Conservation (phyloP, 2,797 vertebrate species). For the Gila robusta region DNA sequence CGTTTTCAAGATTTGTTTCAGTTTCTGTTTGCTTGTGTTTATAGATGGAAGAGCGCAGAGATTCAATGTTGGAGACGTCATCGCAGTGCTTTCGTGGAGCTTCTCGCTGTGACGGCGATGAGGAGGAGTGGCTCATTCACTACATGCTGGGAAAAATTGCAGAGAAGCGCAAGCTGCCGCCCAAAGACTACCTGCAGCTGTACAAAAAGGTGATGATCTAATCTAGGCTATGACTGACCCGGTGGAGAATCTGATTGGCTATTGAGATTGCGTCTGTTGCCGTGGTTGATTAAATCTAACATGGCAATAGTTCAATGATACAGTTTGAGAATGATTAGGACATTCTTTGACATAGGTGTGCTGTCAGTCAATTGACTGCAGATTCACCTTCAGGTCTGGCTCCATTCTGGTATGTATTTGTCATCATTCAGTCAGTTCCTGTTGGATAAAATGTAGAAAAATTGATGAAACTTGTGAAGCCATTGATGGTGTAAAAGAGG, state of each 20-base stretch:
- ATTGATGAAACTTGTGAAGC: not conserved
- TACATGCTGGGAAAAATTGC: conserved; percentile 99
- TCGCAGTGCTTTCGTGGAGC: conserved; percentile 92
- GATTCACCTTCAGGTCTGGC: conserved; percentile 1
- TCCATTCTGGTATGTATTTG: not conserved
- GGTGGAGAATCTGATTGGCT: conserved; percentile 2
- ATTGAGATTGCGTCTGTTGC: not conserved
- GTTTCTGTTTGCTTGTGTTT: conserved; percentile 55
- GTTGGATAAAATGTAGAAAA: not conserved
- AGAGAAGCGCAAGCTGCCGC: conserved; percentile 90
- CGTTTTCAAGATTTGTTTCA: not conserved
- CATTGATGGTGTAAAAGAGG: not conserved
- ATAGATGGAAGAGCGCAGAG: conserved; percentile 92
- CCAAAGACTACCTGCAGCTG: conserved; percentile 87
- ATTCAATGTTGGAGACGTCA: conserved; percentile 93
- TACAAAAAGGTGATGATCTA: conserved; percentile 85
- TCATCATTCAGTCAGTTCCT: not conserved
- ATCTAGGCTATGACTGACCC: not conserved
- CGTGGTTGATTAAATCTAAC: not conserved
- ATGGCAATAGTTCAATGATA: not conserved
- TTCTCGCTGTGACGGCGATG: conserved; percentile 90
- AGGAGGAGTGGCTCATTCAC: conserved; percentile 99
- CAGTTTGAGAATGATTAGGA: conserved; percentile 13
- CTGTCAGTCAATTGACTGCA: not conserved
- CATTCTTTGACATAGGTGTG: not conserved